Evolutionary conservation across 2,888 invertebrate species (phyloP).

Genomic region (Xylota segnis): DNA sequence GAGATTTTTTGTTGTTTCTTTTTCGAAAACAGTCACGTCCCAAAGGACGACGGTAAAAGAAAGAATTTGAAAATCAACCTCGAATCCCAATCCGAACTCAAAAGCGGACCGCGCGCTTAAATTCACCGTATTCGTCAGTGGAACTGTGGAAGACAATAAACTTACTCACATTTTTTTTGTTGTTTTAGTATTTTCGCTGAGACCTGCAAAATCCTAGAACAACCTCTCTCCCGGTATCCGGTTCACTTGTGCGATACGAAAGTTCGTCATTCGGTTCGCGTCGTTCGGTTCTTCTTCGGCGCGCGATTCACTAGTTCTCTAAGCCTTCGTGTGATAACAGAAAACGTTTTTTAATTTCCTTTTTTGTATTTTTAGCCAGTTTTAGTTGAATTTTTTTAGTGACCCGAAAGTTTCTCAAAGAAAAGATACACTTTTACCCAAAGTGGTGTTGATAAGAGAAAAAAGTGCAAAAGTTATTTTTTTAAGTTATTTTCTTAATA

Average conservation of each 20-base stretch:
- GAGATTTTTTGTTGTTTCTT: not conserved
- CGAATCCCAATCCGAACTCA: conserved; percentile 7
- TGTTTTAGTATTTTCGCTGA: conserved; percentile 35
- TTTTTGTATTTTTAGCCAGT: conserved; percentile 39
- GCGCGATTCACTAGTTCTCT: conserved; percentile 12
- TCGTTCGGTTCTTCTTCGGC: conserved; percentile 15
- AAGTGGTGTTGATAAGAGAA: conserved; percentile 69
- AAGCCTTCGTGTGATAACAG: conserved; percentile 28
- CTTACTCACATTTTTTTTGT: conserved; percentile 22
- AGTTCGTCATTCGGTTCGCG: conserved; percentile 26
- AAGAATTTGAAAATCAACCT: conserved; percentile 19
- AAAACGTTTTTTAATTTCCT: conserved; percentile 26
- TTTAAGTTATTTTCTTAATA: conserved; percentile 16
- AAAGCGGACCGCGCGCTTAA: conserved; percentile 20
- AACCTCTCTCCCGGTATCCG: conserved; percentile 50
- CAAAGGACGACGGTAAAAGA: conserved; percentile 29
- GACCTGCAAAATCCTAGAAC: conserved; percentile 49
- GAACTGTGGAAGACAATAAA: conserved; percentile 17
- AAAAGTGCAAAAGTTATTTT: conserved; percentile 45
- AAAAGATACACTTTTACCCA: conserved; percentile 55
- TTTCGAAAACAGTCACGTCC: conserved; percentile 17
- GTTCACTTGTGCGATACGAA: conserved; percentile 40
- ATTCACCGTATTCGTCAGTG: not conserved
- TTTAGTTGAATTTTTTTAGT: conserved; percentile 52
- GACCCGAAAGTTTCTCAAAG: conserved; percentile 33